These are phyloP conservation scores for Formica exsecta DNA, from an alignment of 1,140 invertebrate genomes.

Conservation along the genomic window DNA sequence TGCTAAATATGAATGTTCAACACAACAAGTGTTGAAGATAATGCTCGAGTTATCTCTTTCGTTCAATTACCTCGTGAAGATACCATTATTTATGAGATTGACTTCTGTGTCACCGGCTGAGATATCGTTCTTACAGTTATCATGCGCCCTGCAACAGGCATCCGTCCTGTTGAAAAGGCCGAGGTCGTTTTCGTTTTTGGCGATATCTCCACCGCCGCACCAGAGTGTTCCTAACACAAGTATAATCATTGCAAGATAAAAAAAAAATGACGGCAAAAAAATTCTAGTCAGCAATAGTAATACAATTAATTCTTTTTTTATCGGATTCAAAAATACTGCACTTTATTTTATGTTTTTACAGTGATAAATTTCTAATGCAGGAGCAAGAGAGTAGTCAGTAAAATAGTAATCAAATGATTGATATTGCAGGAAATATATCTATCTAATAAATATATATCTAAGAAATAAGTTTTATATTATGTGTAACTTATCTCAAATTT, in stretches of 20 bases:
- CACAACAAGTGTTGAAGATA: neutral
- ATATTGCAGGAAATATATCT: neutral
- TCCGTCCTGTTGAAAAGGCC: constrained; percentile 86
- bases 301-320: neutral
- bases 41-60: neutral
- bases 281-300: neutral
- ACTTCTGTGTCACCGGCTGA: constrained; percentile 45
- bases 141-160: constrained; percentile 86
- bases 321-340: neutral
- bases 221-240: constrained; percentile 86
- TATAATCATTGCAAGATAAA: neutral
- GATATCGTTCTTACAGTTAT: constrained; percentile 77
- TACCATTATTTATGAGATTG: constrained; percentile 83
- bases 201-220: constrained; percentile 88
- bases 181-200: constrained; percentile 84
- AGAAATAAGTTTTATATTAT: neutral
- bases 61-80: constrained; percentile 78
- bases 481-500: no score
- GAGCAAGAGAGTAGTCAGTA: neutral
- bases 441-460: neutral
- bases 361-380: neutral
- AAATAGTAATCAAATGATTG: neutral
- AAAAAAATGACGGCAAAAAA: neutral
- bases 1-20: neutral
- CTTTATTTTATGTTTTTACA: neutral